A percentile compares a stretch with the other conserved stretches of the same genome.
Conservation (phyloP, 2,113 vertebrate species). For the Ophiodon elongatus region DNA sequence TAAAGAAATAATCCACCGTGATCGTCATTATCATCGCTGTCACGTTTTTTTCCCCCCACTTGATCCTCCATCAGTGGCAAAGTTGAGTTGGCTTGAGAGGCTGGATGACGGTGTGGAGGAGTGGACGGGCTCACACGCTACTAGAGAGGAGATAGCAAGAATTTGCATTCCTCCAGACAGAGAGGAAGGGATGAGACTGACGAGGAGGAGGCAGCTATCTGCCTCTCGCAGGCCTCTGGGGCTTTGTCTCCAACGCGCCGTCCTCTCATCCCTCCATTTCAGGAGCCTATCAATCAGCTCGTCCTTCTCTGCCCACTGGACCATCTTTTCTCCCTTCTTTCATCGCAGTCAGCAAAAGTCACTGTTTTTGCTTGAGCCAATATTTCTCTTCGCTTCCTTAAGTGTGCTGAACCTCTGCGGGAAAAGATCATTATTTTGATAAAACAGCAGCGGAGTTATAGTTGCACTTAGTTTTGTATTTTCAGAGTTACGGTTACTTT, state of each 20-base stretch:
- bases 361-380: constrained; percentile 29
- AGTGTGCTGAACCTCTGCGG: constrained; percentile 3
- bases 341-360: constrained; percentile 25
- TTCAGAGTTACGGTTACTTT: constrained; percentile 8
- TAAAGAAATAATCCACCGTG: constrained; percentile 45
- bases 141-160: constrained; percentile 49
- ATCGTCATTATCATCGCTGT: constrained; percentile 42
- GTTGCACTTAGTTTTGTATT: not conserved
- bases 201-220: constrained; percentile 66
- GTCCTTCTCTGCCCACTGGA: constrained; percentile 14
- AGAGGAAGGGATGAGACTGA: constrained; percentile 48
- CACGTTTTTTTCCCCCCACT: constrained; percentile 33
- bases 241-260: constrained; percentile 46
- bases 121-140: constrained; percentile 1
- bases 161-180: constrained; percentile 66
- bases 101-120: constrained; percentile 16
- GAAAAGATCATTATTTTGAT: constrained; percentile 10
- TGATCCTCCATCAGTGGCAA: constrained; percentile 21
- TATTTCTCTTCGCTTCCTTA: constrained; percentile 7
- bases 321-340: constrained; percentile 1
- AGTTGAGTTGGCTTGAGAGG: constrained; percentile 18
- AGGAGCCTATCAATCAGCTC: constrained; percentile 45
- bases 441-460: constrained; percentile 5
- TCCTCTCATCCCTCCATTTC: constrained; percentile 49
- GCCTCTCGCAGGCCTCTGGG: constrained; percentile 55